Evolutionary conservation across 2,888 invertebrate species (phyloP).

Genomic region (Vesta saturnalis): DNA sequence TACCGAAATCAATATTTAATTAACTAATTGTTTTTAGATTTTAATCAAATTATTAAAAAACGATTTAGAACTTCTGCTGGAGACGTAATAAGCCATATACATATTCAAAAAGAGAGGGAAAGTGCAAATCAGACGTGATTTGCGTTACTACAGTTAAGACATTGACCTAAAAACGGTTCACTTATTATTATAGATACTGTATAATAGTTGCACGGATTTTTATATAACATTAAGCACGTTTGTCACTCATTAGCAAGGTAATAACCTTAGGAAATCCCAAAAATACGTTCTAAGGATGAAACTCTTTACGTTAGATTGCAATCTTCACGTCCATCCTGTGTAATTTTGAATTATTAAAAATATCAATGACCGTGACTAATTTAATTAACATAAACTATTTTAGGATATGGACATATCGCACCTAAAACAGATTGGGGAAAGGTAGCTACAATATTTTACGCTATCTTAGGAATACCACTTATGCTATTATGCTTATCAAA

Average conservation of each 20-base stretch:
- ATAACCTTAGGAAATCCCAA: constrained; percentile 24
- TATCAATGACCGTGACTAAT: constrained; percentile 11
- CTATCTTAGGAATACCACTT: constrained; percentile 92
- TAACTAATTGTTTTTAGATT: no score
- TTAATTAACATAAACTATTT: constrained; percentile 38
- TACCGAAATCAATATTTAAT: no score
- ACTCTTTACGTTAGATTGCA: no score
- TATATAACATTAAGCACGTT: constrained; percentile 20
- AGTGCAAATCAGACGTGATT: constrained; percentile 32
- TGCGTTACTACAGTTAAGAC: constrained; percentile 32
- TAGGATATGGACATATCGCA: constrained; percentile 95
- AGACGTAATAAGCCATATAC: neutral
- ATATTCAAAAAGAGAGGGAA: constrained; percentile 25
- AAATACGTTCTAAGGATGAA: neutral
- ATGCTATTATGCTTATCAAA: constrained; percentile 95
- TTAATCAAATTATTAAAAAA: no score
- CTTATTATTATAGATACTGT: constrained; percentile 16
- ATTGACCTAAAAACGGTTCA: constrained; percentile 38
- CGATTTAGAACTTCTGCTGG: neutral
- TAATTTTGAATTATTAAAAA: neutral
- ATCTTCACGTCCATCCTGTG: neutral
- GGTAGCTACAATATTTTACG: constrained; percentile 95
- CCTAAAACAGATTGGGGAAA: constrained; percentile 95
- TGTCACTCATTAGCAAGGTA: constrained; percentile 24
- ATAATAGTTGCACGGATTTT: constrained; percentile 25